A percentile compares a stretch with the other conserved stretches of the same genome.
Conservation (phyloP, 1,140 invertebrate species). For the Drosophila kepulauana region DNA sequence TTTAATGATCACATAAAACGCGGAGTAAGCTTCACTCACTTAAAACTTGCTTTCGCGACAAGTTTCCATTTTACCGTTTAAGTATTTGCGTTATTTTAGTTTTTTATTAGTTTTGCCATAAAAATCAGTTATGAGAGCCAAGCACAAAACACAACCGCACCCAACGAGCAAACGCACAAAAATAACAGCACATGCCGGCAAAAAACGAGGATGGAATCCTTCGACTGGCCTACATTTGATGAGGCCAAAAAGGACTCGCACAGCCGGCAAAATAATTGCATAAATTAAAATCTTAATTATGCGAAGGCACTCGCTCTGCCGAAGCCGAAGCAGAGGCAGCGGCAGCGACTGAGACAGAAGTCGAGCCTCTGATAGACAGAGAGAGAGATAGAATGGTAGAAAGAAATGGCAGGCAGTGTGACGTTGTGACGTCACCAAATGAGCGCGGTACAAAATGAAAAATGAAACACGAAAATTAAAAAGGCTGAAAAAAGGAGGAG, state of each 20-base stretch:
- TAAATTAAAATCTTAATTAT: slow-evolving; percentile 84
- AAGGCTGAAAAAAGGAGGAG: slow-evolving; percentile 45
- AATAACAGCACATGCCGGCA: slow-evolving; percentile 68
- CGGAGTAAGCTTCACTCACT: neutral
- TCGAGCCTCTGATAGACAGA: slow-evolving; percentile 40
- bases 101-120: slow-evolving; percentile 2
- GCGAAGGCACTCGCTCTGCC: slow-evolving; percentile 52
- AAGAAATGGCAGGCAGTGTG: neutral
- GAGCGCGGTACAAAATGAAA: slow-evolving; percentile 79
- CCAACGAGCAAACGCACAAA: slow-evolving; percentile 57
- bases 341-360: slow-evolving; percentile 17
- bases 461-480: slow-evolving; percentile 80
- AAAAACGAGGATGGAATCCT: slow-evolving; percentile 39
- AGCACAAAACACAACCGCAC: slow-evolving; percentile 62
- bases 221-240: slow-evolving; percentile 36
- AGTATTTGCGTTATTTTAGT: slow-evolving; percentile 10
- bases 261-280: slow-evolving; percentile 83
- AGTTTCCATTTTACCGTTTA: neutral
- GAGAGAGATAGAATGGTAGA: slow-evolving; percentile 6
- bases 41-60: neutral
- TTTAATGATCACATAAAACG: slow-evolving; percentile 15
- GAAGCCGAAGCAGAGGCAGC: neutral
- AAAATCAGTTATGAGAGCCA: slow-evolving; percentile 19
- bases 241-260: slow-evolving; percentile 53
- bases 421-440: slow-evolving; percentile 75